A percentile compares a stretch with the other conserved stretches of the same genome.
Conservation (phyloP, 1,140 invertebrate species). For the Lordiphosa collinella region DNA sequence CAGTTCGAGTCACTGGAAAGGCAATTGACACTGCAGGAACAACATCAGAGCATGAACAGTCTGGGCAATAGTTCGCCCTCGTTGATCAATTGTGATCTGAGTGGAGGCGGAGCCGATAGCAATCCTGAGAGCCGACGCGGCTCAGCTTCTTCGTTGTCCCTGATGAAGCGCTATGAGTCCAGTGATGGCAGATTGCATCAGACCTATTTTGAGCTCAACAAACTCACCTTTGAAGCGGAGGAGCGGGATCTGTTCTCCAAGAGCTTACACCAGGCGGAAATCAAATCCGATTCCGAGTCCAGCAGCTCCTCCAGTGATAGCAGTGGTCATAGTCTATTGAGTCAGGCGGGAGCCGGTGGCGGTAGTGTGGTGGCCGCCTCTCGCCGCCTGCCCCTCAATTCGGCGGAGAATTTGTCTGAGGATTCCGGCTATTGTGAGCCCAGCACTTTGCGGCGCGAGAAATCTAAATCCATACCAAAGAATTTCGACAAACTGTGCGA, state of each 20-base stretch:
- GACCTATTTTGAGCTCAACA: slow-evolving; percentile 74
- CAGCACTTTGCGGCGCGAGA: slow-evolving; percentile 75
- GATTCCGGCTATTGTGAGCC: slow-evolving; percentile 87
- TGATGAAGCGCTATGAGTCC: slow-evolving; percentile 70
- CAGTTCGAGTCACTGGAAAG: slow-evolving; percentile 87
- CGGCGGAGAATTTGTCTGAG: slow-evolving; percentile 87
- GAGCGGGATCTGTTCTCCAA: slow-evolving; percentile 43
- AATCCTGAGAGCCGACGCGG: slow-evolving; percentile 65
- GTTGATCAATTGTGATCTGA: slow-evolving; percentile 77
- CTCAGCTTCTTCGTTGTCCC: slow-evolving; percentile 51
- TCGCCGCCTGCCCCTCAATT: slow-evolving; percentile 79
- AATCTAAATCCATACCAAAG: slow-evolving; percentile 79
- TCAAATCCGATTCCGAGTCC: slow-evolving; percentile 66
- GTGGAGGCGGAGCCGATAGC: slow-evolving; percentile 37
- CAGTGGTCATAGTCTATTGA: slow-evolving; percentile 57
- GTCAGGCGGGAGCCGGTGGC: slow-evolving; percentile 11
- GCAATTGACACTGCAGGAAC: slow-evolving; percentile 68
- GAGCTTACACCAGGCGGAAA: slow-evolving; percentile 35
- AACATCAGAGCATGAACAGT: slow-evolving; percentile 57
- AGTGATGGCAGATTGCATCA: slow-evolving; percentile 69
- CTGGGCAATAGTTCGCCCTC: slow-evolving; percentile 79
- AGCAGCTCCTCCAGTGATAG: slow-evolving; percentile 46
- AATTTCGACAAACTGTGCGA: slow-evolving; percentile 79
- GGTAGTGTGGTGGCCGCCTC: slow-evolving; percentile 1
- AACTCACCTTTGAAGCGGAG: slow-evolving; percentile 63